Base-by-base conservation (phyloP, 2,797 vertebrate genomes). In the Esox lucius region DNA sequence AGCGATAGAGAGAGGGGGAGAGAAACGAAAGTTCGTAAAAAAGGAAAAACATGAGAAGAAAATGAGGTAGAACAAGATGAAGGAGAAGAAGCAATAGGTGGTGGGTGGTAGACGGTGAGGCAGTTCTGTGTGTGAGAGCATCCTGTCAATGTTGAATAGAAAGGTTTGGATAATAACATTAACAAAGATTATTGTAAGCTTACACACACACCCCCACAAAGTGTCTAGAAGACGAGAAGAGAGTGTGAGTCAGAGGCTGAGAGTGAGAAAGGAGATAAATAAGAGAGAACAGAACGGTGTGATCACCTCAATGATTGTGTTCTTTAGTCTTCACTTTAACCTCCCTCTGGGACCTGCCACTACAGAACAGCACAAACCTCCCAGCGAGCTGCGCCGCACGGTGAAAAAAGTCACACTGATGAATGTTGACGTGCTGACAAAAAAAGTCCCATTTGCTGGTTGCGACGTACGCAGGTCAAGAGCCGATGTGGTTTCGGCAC, bases 381-480 rank as follows among this genome's bases (percentile, higher is more conserved):
- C 42, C 67, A 22, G 9, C 19, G 16, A 67, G 35, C 26, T 8
- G 17, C 62, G 28, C 64, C 62, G 8, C 72, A n/a, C 12, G 6
- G 31, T 8, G 65, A 39, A 49, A 64, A 8, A 31, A 33, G 35
- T 13, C 53, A 71, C 28, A 35, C 70, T 71, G 81, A 76, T 71
- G 61, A 5, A 49, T 42, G 72, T 49, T 76, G 77, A 77, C 59
- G 4, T 71, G 42, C 68, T 73, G 78, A 83, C 79, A 77, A 73
- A 83, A 79, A 59, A 19, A 13, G 46, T 79, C 70, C 74, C 48
- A n/a, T 28, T 77, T 80, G 76, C 66, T 72, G 76, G 78, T 70
- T 73, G 78, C 64, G 67, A 75, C 22, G 4, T 46, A 16, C 12
- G 48, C 5, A 5, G 68, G 46, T 49, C 68, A 70, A 48, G 68